Evolutionary conservation across 1,140 invertebrate genomes (phyloP).

Genomic region (Gryon sp.): DNA sequence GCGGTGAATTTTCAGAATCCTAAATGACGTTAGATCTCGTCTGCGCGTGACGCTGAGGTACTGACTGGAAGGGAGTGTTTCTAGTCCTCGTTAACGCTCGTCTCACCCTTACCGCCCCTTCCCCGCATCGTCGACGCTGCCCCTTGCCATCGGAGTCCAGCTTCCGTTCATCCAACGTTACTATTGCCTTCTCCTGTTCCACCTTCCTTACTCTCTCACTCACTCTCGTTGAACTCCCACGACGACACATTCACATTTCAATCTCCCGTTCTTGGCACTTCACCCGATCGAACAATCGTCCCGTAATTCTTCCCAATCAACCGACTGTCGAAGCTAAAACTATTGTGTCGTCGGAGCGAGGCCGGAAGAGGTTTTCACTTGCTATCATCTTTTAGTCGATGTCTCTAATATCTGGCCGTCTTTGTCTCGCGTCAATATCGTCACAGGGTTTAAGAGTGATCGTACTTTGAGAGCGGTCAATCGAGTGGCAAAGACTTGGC

Average conservation of each 20-base stretch:
- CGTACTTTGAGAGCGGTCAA: conserved; percentile 70
- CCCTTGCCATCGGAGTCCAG: conserved; percentile 36
- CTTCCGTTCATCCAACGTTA: conserved; percentile 36
- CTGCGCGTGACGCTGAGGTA: conserved; percentile 71
- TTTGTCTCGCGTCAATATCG: conserved; percentile 48
- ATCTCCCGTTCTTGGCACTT: conserved; percentile 66
- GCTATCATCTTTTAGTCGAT: conserved; percentile 30
- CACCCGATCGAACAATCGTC: conserved; percentile 72
- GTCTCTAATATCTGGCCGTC: conserved; percentile 14
- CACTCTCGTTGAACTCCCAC: conserved; percentile 14
- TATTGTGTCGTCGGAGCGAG: conserved; percentile 69
- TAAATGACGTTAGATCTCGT: conserved; percentile 70
- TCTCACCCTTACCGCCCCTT: conserved; percentile 8
- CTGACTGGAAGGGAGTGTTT: conserved; percentile 67
- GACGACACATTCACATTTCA: conserved; percentile 56
- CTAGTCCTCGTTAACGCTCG: conserved; percentile 71
- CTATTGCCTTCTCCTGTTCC: conserved; percentile 14
- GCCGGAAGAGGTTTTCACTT: conserved; percentile 61
- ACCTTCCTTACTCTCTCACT: no score
- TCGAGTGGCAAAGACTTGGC: conserved; percentile 71
- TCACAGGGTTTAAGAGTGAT: conserved; percentile 57
- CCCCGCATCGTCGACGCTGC: conserved; percentile 33
- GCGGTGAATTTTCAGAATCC: conserved; percentile 64
- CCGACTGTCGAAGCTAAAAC: conserved; percentile 73
- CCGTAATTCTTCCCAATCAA: conserved; percentile 77